phyloP scores from a whole-genome alignment of 2,888 invertebrate species.

The Idaea biselata region DNA sequence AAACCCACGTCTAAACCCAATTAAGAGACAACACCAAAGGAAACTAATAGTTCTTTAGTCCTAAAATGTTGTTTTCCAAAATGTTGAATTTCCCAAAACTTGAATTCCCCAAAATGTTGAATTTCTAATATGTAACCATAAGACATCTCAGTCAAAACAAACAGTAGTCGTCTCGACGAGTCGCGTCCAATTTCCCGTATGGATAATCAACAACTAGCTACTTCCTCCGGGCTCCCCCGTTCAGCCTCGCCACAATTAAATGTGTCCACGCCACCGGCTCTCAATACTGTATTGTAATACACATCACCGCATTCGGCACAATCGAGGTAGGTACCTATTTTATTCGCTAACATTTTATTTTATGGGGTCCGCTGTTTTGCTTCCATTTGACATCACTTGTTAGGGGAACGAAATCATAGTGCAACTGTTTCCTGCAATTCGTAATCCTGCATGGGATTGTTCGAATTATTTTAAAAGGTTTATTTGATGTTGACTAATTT shows the following conservation, averaged over 20 bases:
- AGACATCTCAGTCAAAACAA: background rate
- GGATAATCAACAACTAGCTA: conserved; percentile 27
- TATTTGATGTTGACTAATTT: background rate
- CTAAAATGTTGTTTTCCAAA: no score
- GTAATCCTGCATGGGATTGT: background rate
- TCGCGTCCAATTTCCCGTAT: conserved; percentile 28
- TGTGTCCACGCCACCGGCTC: conserved; percentile 63
- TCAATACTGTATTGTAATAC: conserved; percentile 46
- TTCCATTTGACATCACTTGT: conserved; percentile 27
- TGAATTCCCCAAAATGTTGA: no score
- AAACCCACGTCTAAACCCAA: no score
- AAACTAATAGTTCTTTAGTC: no score
- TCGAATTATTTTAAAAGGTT: conserved; percentile 1
- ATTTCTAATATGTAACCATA: background rate
- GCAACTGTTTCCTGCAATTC: background rate
- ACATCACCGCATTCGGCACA: conserved; percentile 47
- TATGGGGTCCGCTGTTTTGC: conserved; percentile 32
- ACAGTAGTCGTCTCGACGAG: conserved; percentile 2
- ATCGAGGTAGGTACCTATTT: conserved; percentile 27
- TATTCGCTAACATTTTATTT: conserved; percentile 41
- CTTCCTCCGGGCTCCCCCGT: conserved; percentile 18
- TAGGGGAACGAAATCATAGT: conserved; percentile 3
- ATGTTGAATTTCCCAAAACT: no score
- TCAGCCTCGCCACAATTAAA: conserved; percentile 66
- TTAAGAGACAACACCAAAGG: no score